Evolutionary conservation across 2,797 vertebrate species (phyloP).

Genomic region (Brotula barbata): DNA sequence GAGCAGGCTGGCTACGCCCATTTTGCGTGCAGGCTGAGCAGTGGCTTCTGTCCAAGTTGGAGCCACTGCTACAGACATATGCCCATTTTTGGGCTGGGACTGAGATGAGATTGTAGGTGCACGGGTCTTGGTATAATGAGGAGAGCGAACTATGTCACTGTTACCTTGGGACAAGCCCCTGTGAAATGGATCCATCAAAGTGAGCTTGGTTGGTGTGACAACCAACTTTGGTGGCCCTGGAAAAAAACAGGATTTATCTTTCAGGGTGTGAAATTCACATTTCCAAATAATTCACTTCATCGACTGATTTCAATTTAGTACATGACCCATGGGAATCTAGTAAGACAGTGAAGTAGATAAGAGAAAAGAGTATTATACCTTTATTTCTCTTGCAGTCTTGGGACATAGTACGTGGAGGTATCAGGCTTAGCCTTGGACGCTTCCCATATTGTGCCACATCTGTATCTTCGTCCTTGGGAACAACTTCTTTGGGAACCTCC

Average conservation of each 20-base stretch:
- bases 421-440: conserved; percentile 71
- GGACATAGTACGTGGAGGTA: conserved; percentile 52
- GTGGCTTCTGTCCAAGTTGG: conserved; percentile 51
- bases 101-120: conserved; percentile 62
- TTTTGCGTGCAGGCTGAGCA: conserved; percentile 71
- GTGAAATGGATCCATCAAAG: conserved; percentile 72
- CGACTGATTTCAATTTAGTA: too few species aligned
- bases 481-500: conserved; percentile 90
- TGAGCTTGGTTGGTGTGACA: conserved; percentile 76
- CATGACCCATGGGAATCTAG: neutral
- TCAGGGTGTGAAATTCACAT: too few species aligned
- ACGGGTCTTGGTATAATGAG: conserved; percentile 71
- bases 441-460: conserved; percentile 71
- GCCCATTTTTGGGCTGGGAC: conserved; percentile 64
- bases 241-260: conserved; percentile 4
- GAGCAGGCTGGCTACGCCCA: conserved; percentile 83
- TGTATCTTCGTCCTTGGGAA: conserved; percentile 83
- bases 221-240: conserved; percentile 77
- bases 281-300: neutral
- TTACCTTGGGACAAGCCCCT: conserved; percentile 47
- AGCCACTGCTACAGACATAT: conserved; percentile 56
- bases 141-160: conserved; percentile 38
- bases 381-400: conserved; percentile 68
- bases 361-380: conserved; percentile 47
- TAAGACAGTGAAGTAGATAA: neutral